Evolutionary conservation across 2,888 invertebrate genomes (phyloP).

Genomic region (Tenthredo livida): DNA sequence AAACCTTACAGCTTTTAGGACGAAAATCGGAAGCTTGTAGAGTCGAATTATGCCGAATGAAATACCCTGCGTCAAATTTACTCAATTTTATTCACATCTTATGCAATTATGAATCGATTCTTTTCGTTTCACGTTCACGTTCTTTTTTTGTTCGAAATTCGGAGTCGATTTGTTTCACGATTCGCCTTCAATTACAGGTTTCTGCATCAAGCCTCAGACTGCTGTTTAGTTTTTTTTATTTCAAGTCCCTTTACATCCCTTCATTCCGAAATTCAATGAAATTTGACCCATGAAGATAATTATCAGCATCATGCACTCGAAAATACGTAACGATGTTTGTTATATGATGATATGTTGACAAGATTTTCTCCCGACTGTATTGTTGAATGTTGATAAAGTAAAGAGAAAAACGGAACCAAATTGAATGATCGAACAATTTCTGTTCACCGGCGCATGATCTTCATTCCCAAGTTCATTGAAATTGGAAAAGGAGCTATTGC

Average conservation of each 20-base stretch:
- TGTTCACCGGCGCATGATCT: no score
- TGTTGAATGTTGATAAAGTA: not conserved
- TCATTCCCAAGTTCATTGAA: no score
- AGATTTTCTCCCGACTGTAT: no score
- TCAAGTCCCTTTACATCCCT: no score
- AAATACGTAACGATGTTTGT: not conserved
- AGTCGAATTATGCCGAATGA: constrained; percentile 30
- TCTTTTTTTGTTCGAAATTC: not conserved
- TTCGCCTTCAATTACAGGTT: no score
- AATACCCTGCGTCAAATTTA: not conserved
- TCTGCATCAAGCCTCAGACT: no score
- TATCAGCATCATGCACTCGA: not conserved
- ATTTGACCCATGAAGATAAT: not conserved
- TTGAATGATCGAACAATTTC: no score
- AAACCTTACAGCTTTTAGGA: constrained; percentile 65
- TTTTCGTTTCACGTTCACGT: not conserved
- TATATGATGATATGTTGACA: no score
- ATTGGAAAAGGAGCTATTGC: no score
- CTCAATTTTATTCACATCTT: not conserved
- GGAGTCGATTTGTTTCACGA: not conserved
- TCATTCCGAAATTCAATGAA: not conserved
- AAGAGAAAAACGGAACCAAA: no score
- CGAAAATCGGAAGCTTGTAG: constrained; percentile 58
- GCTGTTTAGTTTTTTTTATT: no score
- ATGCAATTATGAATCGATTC: not conserved